Base-by-base conservation (phyloP, 2,797 vertebrate species). In the Hafferia zeledoni region DNA sequence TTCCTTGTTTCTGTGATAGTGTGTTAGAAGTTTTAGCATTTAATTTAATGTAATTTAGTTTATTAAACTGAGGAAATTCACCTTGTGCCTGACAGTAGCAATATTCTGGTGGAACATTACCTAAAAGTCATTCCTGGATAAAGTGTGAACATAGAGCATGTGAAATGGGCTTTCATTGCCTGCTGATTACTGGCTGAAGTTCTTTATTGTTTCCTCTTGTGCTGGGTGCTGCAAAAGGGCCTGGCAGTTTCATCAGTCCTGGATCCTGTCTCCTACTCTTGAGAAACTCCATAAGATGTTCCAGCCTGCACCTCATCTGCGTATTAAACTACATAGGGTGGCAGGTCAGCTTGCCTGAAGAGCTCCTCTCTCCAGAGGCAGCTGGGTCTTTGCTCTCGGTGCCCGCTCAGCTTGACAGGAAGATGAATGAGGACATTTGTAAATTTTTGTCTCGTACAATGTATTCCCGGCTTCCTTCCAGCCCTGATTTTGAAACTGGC, bases 401-500 rank as follows among this genome's bases (percentile, higher is more conserved):
- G 88, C 68, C 92, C 8, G 0, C 63, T 90, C 49, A 35, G 46
- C 80, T n/a, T 93, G 83, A 93, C 86, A 92, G 81, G 92, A 95
- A 94, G 86, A 96, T 57, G 78, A 90, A 95, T 74, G 78, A 67
- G 78, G 89, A 87, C 68, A 89, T 85, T 89, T 71, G 86, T 78
- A 84, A 94, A 92, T 93, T 92, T 95, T 93, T 94, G 74, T 68
- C 83, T 87, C 0, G 1, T 90, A 93, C 68, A 90, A 77, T 89
- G 81, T 87, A 84, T 91, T 89, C 81, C 78, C 75, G 3, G 78
- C 77, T 92, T 89, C 60, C 75, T 90, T 93, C 93, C 95, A 96
- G 89, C 30, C 78, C 35, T 37, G 82, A 63, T 93, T 96, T 94
- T 90, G 90, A 96, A 96, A 94, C 86, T 94, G 90, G 90, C 93